Conservation (phyloP, 2,888 invertebrate genomes). For the Meliscaeva auricollis region DNA sequence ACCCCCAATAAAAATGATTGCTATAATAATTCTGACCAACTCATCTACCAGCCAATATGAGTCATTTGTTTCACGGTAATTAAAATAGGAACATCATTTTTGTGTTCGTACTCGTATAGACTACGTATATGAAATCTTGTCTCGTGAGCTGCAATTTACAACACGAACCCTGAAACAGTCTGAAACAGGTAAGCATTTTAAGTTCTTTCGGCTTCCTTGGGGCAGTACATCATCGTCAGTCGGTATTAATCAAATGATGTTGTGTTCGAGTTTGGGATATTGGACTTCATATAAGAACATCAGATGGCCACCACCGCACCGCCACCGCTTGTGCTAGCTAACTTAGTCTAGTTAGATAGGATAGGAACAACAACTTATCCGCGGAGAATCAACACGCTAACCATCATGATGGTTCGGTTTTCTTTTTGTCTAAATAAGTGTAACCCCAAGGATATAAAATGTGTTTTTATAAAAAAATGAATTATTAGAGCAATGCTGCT, state of each 20-base stretch:
- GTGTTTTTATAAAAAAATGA: conserved; percentile 42
- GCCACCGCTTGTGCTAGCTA: too few relatives aligned
- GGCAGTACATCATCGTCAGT: conserved; percentile 70
- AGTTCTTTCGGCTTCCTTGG: conserved; percentile 32
- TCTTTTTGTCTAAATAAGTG: conserved; percentile 20
- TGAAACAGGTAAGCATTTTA: conserved; percentile 59
- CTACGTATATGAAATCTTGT: not conserved
- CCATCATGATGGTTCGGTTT: conserved; percentile 39
- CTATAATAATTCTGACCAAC: conserved; percentile 24
- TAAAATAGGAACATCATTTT: conserved; percentile 52
- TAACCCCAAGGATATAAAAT: conserved; percentile 60
- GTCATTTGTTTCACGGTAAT: conserved; percentile 74
- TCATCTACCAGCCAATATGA: conserved; percentile 47
- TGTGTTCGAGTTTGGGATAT: conserved; percentile 40
- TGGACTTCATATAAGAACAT: conserved; percentile 53
- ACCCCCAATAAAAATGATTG: not conserved
- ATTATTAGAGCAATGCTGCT: conserved; percentile 55
- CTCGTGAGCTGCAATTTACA: conserved; percentile 38
- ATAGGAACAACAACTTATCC: conserved; percentile 18
- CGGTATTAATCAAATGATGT: conserved; percentile 66
- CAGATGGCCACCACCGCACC: conserved; percentile 69
- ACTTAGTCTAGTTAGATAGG: not conserved
- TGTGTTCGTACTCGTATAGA: not conserved
- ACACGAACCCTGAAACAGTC: conserved; percentile 19
- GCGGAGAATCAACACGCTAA: conserved; percentile 71